Evolutionary conservation across 2,888 invertebrate genomes (phyloP).

Genomic region (Zhuqinia jingwanae): DNA sequence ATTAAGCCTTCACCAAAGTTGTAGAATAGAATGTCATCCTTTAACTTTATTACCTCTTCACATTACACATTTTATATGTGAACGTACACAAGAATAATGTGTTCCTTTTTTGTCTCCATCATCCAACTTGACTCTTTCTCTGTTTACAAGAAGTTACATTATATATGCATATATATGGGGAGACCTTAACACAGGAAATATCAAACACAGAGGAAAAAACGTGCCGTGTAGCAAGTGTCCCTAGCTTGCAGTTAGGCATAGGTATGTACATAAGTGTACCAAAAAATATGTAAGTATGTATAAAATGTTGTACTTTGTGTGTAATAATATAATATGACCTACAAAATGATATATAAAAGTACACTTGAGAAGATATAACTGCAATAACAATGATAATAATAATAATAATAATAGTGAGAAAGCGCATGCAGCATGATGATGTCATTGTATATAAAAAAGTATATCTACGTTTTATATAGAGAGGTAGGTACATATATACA

Average conservation of each 20-base stretch:
- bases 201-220: conserved; percentile 33
- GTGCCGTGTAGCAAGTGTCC: background rate
- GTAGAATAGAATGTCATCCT: conserved; percentile 65
- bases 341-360: conserved; percentile 17
- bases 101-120: background rate
- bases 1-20: conserved; percentile 62
- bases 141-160: too few species aligned
- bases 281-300: too few species aligned
- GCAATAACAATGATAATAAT: conserved; percentile 28
- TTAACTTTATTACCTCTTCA: conserved; percentile 69
- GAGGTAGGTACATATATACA: background rate
- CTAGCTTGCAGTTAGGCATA: too few species aligned
- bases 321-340: conserved; percentile 16
- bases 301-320: conserved; percentile 23
- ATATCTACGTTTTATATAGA: too few species aligned
- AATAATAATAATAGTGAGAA: too few species aligned
- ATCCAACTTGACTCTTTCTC: background rate
- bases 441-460: too few species aligned
- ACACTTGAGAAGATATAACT: conserved; percentile 17
- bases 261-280: too few species aligned
- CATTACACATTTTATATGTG: conserved; percentile 58
- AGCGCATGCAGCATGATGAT: too few species aligned
- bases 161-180: too few species aligned
- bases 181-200: conserved; percentile 53
- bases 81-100: conserved; percentile 62